A percentile compares a stretch with the other conserved stretches of the same genome.
Conservation (phyloP, 2,888 invertebrate genomes). For the Lucinisca nassula region DNA sequence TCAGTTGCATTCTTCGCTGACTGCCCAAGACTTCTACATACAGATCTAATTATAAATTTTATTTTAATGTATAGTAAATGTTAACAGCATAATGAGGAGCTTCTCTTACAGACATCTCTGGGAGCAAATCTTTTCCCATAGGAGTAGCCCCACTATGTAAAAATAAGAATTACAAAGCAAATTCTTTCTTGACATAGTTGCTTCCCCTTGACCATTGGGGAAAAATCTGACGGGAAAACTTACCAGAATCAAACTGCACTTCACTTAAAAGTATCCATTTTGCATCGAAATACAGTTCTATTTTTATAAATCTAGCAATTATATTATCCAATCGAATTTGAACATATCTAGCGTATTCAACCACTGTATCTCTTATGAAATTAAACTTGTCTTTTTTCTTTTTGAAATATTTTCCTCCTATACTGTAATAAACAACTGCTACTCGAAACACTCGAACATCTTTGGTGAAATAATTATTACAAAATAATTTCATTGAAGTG, state of each 20-base stretch:
- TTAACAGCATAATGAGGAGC: no score
- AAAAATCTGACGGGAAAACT: conserved; percentile 52
- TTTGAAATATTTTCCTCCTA: conserved; percentile 93
- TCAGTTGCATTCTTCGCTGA: no score
- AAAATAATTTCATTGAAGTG: conserved; percentile 93
- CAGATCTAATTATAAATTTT: no score
- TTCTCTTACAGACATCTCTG: no score
- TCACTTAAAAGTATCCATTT: conserved; percentile 97
- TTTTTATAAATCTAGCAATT: conserved; percentile 94
- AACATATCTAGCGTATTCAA: conserved; percentile 94
- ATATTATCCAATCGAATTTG: conserved; percentile 94
- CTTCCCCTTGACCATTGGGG: not conserved
- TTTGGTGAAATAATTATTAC: conserved; percentile 95
- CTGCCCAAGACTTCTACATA: no score
- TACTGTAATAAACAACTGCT: conserved; percentile 92
- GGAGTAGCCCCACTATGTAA: no score
- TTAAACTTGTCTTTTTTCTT: conserved; percentile 91
- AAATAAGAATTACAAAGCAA: no score
- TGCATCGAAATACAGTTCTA: conserved; percentile 93
- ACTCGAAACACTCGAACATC: conserved; percentile 95
- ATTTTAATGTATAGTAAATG: no score
- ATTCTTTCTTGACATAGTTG: no score
- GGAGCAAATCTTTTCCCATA: no score
- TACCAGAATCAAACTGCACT: conserved; percentile 95
- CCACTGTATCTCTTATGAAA: conserved; percentile 93